Conservation (phyloP, 2,888 invertebrate species). For the Morpho helenor region DNA sequence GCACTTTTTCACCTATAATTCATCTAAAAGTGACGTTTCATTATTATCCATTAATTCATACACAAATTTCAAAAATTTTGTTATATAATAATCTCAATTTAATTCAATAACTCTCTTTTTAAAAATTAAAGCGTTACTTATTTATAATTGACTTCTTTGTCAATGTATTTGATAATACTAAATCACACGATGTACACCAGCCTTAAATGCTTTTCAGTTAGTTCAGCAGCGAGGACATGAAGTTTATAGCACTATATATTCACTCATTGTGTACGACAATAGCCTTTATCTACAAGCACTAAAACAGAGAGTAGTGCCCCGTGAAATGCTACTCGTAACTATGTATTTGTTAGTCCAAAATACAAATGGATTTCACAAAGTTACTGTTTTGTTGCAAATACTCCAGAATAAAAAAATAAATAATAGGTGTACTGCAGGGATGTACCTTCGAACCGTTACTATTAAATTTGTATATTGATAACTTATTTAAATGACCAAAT, state of each 20-base stretch:
- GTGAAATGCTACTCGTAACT: neutral
- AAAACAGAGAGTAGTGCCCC: neutral
- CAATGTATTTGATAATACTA: too few species aligned
- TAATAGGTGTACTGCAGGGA: neutral
- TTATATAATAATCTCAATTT: too few species aligned
- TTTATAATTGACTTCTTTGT: too few species aligned
- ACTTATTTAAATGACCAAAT: too few species aligned
- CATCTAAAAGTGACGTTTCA: too few species aligned
- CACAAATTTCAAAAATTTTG: too few species aligned
- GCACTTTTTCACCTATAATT: too few species aligned
- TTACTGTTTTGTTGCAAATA: conserved; percentile 5
- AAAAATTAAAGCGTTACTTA: too few species aligned
- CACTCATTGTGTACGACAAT: conserved; percentile 5
- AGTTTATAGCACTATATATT: conserved; percentile 16
- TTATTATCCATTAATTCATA: too few species aligned
- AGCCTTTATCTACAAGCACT: conserved; percentile 9
- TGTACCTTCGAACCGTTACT: neutral
- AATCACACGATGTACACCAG: neutral
- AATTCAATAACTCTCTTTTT: too few species aligned
- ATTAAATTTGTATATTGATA: neutral
- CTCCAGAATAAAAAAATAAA: neutral
- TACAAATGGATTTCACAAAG: conserved; percentile 6
- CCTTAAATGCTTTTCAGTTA: conserved; percentile 15
- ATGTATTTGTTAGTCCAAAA: conserved; percentile 4
- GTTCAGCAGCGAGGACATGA: conserved; percentile 9